Evolutionary conservation across 2,113 vertebrate genomes (phyloP).

Genomic region (Brienomyrus longianalis): DNA sequence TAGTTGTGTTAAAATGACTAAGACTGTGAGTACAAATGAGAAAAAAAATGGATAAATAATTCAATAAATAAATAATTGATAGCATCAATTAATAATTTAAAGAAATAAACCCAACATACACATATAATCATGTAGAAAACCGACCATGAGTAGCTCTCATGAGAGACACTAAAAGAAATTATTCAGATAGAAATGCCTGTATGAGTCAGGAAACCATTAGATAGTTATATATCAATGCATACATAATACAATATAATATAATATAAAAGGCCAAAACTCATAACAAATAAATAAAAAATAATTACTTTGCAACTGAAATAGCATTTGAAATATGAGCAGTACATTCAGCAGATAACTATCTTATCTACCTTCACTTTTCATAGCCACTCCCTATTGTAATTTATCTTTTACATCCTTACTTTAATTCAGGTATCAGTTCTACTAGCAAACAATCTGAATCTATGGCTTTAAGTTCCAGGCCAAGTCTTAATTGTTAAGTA

Average conservation of each 20-base stretch:
- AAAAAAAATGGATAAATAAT: slow-evolving; percentile 1
- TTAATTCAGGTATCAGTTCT: not conserved
- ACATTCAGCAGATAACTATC: not conserved
- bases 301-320: not conserved
- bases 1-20: not conserved
- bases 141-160: not conserved
- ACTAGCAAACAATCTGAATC: not conserved
- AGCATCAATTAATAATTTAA: not conserved
- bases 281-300: not conserved
- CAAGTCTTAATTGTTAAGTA: not conserved
- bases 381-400: not conserved
- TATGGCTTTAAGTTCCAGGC: not conserved
- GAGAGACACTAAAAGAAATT: not conserved
- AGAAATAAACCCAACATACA: slow-evolving; percentile 1
- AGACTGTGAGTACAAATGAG: not conserved
- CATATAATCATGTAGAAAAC: not conserved
- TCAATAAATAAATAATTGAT: not conserved
- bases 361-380: not conserved
- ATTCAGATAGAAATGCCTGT: not conserved
- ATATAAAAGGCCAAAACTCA: not conserved
- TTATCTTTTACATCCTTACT: not conserved
- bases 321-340: not conserved
- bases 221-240: not conserved
- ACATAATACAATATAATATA: not conserved
- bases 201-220: not conserved